Evolutionary conservation across 2,797 vertebrate species (phyloP), one percentile per base, ranked within the genome.

Genomic region (Hyperoplus lanceolatus): DNA sequence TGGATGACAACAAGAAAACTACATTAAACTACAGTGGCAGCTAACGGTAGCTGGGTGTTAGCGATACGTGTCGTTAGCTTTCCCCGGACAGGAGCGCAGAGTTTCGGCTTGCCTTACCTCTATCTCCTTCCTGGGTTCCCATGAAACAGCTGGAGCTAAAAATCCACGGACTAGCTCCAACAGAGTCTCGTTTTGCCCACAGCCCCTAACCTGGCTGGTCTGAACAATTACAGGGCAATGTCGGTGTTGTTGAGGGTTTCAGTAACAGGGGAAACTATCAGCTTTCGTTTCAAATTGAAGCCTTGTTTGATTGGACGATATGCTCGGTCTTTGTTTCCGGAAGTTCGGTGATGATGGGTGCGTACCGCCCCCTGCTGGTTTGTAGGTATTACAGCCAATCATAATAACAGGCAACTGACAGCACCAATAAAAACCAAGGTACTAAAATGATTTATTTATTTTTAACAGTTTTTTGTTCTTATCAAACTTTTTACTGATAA

Each of bases 81-180:
- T n/a, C 21, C 2, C 69, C 11, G 36, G 29, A 70, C 64, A 0
- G 59, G 46, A 59, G 66, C 54, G 1, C 9, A 0, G 10, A 70
- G 53, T 42, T 16, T 51, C 46, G 54, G 56, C 58, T 48, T 64
- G 55, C 48, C 87, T 88, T 59, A 94, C 93, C 92, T 92, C 87
- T 89, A 56, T 93, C 92, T 83, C 86, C 92, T 80, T 93, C 91
- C 81, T 89, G 93, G 75, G 91, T 92, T 89, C 93, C 93, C 93
- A 94, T 94, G 53, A 91, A 93, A 91, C 84, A 77, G 86, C 83
- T 84, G 79, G 29, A 38, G 48, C 45, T 66, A 43, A 48, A 76
- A 88, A 79, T 21, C 41, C 48, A 49, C 53, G 0, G 4, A 80
- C 13, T n/a, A 18, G 14, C 14, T 21, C 2, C 6, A 18, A 57